A percentile compares a stretch with the other conserved stretches of the same genome.
These are phyloP conservation scores for Malurus elegans DNA, from an alignment of 2,113 vertebrate genomes.

Conservation along the genomic window DNA sequence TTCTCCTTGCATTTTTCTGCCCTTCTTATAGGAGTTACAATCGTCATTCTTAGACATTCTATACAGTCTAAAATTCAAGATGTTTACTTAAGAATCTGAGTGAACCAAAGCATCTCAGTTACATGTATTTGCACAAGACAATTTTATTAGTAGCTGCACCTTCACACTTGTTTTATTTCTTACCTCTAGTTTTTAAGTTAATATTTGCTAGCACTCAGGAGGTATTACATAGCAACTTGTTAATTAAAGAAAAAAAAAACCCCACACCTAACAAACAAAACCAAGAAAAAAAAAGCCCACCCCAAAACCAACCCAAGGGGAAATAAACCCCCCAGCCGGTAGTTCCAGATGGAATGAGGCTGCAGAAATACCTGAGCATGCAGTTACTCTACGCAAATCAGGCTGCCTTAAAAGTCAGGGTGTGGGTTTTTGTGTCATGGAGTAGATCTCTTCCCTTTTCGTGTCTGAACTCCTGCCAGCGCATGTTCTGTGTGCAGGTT, in stretches of 20 bases:
- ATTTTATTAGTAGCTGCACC: neutral
- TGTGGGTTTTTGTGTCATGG: neutral
- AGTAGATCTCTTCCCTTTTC: neutral
- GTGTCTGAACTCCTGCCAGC: neutral
- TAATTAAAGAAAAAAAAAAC: neutral
- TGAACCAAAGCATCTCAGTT: neutral
- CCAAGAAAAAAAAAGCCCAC: accelerated
- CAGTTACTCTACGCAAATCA: neutral
- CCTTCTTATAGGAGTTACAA: neutral
- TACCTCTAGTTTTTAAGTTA: neutral
- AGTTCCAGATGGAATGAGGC: neutral
- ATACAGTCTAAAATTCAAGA: neutral
- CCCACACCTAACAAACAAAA: neutral
- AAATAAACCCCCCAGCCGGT: neutral
- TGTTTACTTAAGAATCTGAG: neutral
- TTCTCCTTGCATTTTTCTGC: neutral
- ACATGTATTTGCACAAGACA: neutral
- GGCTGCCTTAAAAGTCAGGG: neutral
- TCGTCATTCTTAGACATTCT: neutral
- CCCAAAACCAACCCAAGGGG: neutral
- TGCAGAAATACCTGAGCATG: neutral
- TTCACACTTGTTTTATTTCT: neutral
- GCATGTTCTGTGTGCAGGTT: neutral
- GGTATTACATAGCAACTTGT: neutral
- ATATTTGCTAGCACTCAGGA: neutral